Conservation (phyloP, 2,797 vertebrate species). For the Paedocypris micromegethes region DNA sequence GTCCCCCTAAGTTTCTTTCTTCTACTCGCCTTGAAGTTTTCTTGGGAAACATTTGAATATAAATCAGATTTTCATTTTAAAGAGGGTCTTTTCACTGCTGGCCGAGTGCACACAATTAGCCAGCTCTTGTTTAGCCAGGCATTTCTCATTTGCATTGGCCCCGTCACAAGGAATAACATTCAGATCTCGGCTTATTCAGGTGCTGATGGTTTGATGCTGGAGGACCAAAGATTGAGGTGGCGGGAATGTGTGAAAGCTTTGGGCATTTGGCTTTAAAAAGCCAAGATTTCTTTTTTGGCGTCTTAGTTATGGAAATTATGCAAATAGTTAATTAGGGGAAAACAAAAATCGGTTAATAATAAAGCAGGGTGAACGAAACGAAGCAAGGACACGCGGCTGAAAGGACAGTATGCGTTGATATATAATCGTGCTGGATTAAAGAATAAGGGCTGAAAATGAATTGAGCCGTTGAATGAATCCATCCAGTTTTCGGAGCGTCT, state of each 20-base stretch:
- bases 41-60: conserved; percentile 55
- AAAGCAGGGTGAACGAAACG: conserved; percentile 4
- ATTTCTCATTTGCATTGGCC: conserved; percentile 20
- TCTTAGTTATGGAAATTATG: conserved; percentile 5
- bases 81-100: conserved; percentile 45
- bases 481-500: no score
- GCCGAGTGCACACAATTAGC: conserved; percentile 34
- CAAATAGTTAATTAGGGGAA: background rate
- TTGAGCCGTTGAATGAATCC: no score
- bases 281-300: conserved; percentile 8
- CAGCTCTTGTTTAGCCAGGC: conserved; percentile 36
- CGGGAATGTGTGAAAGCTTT: conserved; percentile 12
- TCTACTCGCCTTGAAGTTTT: conserved; percentile 46
- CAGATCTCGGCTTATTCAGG: conserved; percentile 14
- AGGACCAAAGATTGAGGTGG: conserved; percentile 4
- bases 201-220: conserved; percentile 9
- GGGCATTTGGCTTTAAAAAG: conserved; percentile 10
- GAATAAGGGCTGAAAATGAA: no score
- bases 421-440: background rate
- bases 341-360: conserved; percentile 4
- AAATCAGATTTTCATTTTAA: conserved; percentile 54
- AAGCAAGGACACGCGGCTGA: conserved; percentile 8
- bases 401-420: background rate
- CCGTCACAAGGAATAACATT: conserved; percentile 5
- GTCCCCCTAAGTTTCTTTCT: background rate